These are phyloP conservation scores for Stictonetta naevosa DNA, from an alignment of 2,113 vertebrate genomes.

Conservation along the genomic window DNA sequence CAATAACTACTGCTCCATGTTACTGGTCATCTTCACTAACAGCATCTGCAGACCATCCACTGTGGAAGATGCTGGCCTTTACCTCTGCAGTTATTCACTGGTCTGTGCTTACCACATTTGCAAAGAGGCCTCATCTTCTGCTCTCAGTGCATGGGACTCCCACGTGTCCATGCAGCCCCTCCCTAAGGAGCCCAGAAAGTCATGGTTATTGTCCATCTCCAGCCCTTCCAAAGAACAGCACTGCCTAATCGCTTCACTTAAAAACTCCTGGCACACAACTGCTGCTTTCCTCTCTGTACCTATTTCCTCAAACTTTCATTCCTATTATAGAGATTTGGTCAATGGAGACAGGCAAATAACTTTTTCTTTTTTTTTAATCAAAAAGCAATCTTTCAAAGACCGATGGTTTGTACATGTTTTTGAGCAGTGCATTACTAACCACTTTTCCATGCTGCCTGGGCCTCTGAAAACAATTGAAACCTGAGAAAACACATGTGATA, in stretches of 20 bases:
- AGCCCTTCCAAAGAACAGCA: background rate
- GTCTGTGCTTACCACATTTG: background rate
- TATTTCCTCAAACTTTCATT: background rate
- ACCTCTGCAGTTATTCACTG: background rate
- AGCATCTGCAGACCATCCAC: background rate
- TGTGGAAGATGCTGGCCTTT: background rate
- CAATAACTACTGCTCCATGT: background rate
- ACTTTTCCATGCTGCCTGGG: conserved; percentile 36
- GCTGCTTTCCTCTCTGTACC: background rate
- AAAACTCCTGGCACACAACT: background rate
- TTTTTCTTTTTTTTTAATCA: background rate
- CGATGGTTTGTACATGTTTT: background rate
- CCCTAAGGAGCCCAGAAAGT: background rate
- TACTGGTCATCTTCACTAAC: background rate
- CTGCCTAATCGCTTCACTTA: background rate
- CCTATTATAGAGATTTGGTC: background rate
- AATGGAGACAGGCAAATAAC: background rate
- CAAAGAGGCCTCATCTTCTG: background rate
- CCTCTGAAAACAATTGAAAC: conserved; percentile 55
- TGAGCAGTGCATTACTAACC: conserved; percentile 17
- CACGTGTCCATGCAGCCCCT: background rate
- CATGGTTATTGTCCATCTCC: background rate
- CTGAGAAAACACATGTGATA: conserved; percentile 46
- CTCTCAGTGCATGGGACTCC: background rate
- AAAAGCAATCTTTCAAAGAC: background rate